Conservation (phyloP, 2,888 invertebrate genomes). For the Liodrosophila aerea region DNA sequence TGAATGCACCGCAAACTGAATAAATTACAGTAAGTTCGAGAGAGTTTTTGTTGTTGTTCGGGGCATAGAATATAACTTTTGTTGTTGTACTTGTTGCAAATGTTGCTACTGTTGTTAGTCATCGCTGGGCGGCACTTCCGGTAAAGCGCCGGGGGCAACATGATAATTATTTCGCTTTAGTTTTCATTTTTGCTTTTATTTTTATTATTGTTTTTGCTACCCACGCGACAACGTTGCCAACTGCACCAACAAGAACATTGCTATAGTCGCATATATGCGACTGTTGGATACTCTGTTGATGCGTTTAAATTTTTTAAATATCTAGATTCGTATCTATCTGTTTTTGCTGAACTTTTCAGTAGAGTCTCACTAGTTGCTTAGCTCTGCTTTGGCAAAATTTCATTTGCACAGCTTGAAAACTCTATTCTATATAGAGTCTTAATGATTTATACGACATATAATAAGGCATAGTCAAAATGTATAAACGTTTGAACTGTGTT, state of each 20-base stretch:
- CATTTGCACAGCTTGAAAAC: no score
- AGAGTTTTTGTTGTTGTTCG: constrained; percentile 50
- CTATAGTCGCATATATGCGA: constrained; percentile 2
- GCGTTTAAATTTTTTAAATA: no score
- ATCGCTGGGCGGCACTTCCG: constrained; percentile 60
- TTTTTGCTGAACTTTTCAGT: no score
- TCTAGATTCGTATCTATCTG: no score
- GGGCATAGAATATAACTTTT: constrained; percentile 27
- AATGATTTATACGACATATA: no score
- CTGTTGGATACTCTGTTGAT: not conserved
- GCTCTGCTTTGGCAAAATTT: no score
- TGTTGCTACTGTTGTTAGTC: constrained; percentile 31
- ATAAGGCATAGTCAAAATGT: no score
- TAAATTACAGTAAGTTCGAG: constrained; percentile 79
- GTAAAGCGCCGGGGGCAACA: constrained; percentile 55
- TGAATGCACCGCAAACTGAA: constrained; percentile 83
- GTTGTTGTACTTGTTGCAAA: constrained; percentile 4
- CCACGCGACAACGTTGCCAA: constrained; percentile 41
- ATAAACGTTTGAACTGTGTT: no score
- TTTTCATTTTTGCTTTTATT: constrained; percentile 19
- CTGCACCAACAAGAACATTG: constrained; percentile 13
- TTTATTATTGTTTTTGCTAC: constrained; percentile 34
- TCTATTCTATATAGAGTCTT: no score
- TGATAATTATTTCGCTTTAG: constrained; percentile 56
- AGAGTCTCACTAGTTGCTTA: no score